Base-by-base conservation (phyloP, 2,888 invertebrate genomes). In the Tachina lurida region DNA sequence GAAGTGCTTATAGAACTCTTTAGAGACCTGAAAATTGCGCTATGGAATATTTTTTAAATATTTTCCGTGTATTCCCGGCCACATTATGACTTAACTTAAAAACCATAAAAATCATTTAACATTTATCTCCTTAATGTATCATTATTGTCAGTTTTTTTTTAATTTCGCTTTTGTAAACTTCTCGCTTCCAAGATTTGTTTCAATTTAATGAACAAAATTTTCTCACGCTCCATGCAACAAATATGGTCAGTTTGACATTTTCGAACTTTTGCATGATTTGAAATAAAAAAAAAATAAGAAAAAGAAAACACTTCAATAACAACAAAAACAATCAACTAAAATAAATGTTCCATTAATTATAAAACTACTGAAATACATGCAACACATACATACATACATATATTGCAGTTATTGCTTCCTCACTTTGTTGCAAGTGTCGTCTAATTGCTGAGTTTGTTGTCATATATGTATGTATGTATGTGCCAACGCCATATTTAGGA, bases 181-280 rank as follows among this genome's bases (percentile, higher is more conserved):
- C 84, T 88, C 87, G 87, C 87, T 73, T 73, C 68, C 87, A 88
- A 89, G 88, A 89, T 89, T 90, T 89, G 89, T 82, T 86, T 86
- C 81, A 89, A 89, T 89, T 89, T 88, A 89, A 87, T 89, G 89
- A 88, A 90, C 87, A 75, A 89, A 89, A 88, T 89, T 90, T 92
- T 92, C 92, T 91, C 92, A 92, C 92, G 92, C 92, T 92, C 89
- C 88, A 89, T 47, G 31, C 75, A 70, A 78, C 89, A 82, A n/a
- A 86, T 82, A 86, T 88, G 89, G 89, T 88, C 89, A 92, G 89
- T 90, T 90, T 92, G 92, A 92, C 92, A 91, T 91, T 90, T 90
- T 89, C 91, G 92, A 92, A 92, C 92, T 91, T 92, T 92, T 92
- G 92, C 92, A 91, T 92, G 92, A 92, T 92, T 92, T 92, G 88